Evolutionary conservation across 2,888 invertebrate species (phyloP).

Genomic region (Meliscaeva auricollis): DNA sequence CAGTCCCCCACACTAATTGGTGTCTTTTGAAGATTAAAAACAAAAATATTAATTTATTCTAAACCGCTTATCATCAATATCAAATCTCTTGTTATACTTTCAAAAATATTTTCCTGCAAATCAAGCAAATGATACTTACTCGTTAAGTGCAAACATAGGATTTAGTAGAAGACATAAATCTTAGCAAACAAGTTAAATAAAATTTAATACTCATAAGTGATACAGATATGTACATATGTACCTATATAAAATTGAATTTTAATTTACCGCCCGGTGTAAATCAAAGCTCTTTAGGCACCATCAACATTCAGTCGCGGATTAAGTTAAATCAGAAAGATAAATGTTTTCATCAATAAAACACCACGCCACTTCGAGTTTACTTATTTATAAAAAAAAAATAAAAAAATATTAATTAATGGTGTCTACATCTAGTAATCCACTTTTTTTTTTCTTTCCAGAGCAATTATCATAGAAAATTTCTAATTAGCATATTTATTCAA

Average conservation of each 20-base stretch:
- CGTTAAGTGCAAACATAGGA: not conserved
- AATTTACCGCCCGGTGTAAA: not conserved
- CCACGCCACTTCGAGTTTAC: constrained; percentile 7
- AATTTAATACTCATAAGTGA: not conserved
- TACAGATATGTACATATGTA: too few relatives aligned
- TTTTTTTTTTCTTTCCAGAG: constrained; percentile 6
- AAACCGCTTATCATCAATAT: too few relatives aligned
- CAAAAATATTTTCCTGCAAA: not conserved
- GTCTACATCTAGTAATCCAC: constrained; percentile 13
- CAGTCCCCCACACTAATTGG: too few relatives aligned
- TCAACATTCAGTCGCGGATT: constrained; percentile 3
- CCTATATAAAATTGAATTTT: not conserved
- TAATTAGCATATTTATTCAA: constrained; percentile 48
- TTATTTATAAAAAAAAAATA: not conserved
- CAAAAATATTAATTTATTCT: too few relatives aligned
- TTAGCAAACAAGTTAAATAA: not conserved
- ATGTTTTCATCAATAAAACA: constrained; percentile 20
- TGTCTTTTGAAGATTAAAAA: too few relatives aligned
- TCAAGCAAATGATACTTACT: not conserved
- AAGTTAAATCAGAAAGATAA: constrained; percentile 1
- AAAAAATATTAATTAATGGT: constrained; percentile 6
- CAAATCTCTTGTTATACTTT: not conserved
- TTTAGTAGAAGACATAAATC: not conserved
- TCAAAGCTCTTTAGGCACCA: not conserved
- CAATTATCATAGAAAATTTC: constrained; percentile 46